Base-by-base conservation (phyloP, 92 coral and sea anemone genomes). In the Zoanthus gigantus region DNA sequence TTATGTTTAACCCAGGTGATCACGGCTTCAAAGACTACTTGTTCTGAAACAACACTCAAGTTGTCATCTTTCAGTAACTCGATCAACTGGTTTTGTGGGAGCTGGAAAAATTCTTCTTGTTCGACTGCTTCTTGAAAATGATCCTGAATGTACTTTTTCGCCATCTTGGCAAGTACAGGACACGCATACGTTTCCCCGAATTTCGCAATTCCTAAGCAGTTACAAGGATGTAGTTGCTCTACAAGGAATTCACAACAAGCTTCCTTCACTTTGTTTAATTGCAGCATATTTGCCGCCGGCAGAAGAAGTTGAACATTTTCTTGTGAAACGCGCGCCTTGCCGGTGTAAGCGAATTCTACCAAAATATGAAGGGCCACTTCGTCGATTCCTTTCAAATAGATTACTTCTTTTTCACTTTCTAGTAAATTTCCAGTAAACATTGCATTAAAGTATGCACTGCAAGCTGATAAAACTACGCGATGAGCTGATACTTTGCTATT, bases 281-380 rank as follows among this genome's bases (percentile, higher is more conserved):
- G 96, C 45, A 95, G 97, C 97, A 95, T 92, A 79, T 95, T 94
- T 0, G 98, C 98, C n/a, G 98, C 98, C 76, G 98, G 98, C n/a
- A 95, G 92, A 15, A 95, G 86, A 77, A 94, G 86, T 72, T 95
- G 98, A 12, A 95, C 98, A 63, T 95, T 95, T 45, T 92, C 94
- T 67, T 92, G 96, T 12, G 95, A 94, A 14, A 95, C 96, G n/a
- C 89, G 89, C 44, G 96, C 98, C 76, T 94, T 92, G 46, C 98
- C 98, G 11, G 98, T 95, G 75, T 95, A 95, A 6, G 96, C 97
- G 75, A 95, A 95, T 63, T 95, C 98, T 47, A 95, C 98, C 14
- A 95, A 86, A 66, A 94, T 91, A 66, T 92, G 91, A 60, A 95
- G 89, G 12, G 98, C 98, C 30, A 68, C 89, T 89, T 94, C 96